Percentiles rank a stretch among this genome's conserved stretches.
phyloP scores from a whole-genome alignment of 2,888 invertebrate genomes.

The Volucella inflata region DNA sequence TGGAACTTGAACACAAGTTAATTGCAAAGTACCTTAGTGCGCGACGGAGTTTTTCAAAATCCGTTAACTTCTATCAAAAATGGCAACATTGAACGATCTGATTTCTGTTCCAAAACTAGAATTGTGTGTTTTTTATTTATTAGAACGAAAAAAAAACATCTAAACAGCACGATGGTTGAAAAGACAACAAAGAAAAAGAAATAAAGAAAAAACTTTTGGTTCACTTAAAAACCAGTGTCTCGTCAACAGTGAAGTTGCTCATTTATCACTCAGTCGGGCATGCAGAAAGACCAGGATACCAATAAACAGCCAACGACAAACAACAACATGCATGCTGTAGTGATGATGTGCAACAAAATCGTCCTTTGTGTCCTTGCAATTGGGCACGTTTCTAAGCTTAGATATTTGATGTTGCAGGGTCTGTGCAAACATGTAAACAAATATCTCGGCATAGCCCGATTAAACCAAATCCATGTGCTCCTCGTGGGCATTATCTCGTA shows the following conservation, averaged over 20 bases:
- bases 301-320: not conserved
- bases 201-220: slow-evolving; percentile 42
- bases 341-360: slow-evolving; percentile 53
- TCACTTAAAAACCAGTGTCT: slow-evolving; percentile 68
- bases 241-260: slow-evolving; percentile 71
- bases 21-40: too few relatives aligned
- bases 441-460: slow-evolving; percentile 30
- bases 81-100: too few relatives aligned
- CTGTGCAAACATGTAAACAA: slow-evolving; percentile 65
- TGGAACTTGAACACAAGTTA: too few relatives aligned
- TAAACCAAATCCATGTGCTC: slow-evolving; percentile 6
- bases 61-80: too few relatives aligned
- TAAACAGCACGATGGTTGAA: slow-evolving; percentile 2
- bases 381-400: slow-evolving; percentile 55
- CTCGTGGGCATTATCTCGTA: slow-evolving; percentile 22
- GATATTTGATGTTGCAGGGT: slow-evolving; percentile 52
- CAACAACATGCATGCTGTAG: not conserved
- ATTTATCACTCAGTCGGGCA: slow-evolving; percentile 67
- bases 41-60: too few relatives aligned
- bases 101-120: too few relatives aligned
- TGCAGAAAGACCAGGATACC: slow-evolving; percentile 24
- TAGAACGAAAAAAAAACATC: not conserved
- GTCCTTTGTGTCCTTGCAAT: slow-evolving; percentile 59
- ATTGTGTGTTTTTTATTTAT: too few relatives aligned
- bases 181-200: not conserved